phyloP scores from a whole-genome alignment of 2,797 vertebrate genomes.

The Pogoniulus pusillus region DNA sequence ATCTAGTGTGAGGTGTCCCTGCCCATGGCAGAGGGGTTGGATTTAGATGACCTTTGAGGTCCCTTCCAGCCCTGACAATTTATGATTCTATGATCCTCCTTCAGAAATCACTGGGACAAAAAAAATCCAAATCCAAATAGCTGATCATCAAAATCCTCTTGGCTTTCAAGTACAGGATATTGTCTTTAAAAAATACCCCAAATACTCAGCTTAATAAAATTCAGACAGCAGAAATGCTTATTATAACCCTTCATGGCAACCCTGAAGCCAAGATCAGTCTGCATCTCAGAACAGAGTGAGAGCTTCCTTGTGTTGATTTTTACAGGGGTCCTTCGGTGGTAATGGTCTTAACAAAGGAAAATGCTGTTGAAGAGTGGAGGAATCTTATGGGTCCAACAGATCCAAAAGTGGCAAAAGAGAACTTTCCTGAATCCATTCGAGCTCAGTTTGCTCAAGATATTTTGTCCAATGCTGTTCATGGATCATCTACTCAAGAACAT shows the following conservation, averaged over 20 bases:
- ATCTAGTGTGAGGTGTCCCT: too few relatives aligned
- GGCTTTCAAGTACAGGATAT: not conserved
- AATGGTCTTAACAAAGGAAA: constrained; percentile 88
- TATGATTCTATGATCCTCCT: too few relatives aligned
- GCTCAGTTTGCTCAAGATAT: constrained; percentile 83
- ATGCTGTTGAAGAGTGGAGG: constrained; percentile 90
- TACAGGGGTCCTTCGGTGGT: constrained; percentile 84
- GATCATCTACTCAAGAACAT: constrained; percentile 78
- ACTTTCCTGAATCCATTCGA: constrained; percentile 81
- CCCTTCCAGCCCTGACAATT: too few relatives aligned
- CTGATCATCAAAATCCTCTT: not conserved
- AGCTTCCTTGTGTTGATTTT: not conserved
- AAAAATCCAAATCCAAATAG: not conserved
- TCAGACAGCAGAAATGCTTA: not conserved
- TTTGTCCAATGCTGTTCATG: constrained; percentile 88
- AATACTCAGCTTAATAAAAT: not conserved
- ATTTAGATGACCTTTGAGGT: too few relatives aligned
- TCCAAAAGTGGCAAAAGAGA: constrained; percentile 80
- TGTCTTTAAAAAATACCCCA: not conserved
- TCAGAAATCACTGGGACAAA: too few relatives aligned
- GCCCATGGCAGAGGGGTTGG: too few relatives aligned
- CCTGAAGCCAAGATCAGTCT: not conserved
- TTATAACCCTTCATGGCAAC: not conserved
- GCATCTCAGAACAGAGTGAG: not conserved
- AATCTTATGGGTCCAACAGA: constrained; percentile 87